Percentiles rank a stretch among this genome's conserved stretches.
Conservation (phyloP, 1,140 invertebrate species). For the Drosophila paulistorum region DNA sequence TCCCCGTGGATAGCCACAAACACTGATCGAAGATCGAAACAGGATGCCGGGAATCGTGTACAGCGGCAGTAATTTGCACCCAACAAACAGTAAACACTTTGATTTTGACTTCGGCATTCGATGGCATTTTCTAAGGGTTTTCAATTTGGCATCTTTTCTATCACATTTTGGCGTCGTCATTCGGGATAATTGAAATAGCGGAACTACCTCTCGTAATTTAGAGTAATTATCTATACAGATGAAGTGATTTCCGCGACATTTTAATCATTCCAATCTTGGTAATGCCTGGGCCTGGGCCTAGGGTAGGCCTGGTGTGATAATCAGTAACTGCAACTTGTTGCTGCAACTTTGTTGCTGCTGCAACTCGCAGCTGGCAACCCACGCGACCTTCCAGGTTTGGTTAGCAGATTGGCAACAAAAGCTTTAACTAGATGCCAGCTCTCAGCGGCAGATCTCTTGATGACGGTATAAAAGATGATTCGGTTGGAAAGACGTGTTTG, state of each 20-base stretch:
- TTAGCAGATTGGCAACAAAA: conserved; percentile 60
- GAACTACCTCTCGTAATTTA: conserved; percentile 38
- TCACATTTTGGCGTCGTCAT: conserved; percentile 59
- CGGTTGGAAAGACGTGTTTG: conserved; percentile 55
- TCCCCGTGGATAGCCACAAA: conserved; percentile 43
- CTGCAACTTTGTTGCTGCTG: conserved; percentile 62
- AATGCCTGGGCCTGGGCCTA: neutral
- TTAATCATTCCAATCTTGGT: conserved; percentile 41
- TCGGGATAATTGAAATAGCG: conserved; percentile 52
- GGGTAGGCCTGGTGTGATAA: conserved; percentile 37
- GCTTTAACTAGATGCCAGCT: conserved; percentile 37
- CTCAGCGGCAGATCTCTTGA: conserved; percentile 60
- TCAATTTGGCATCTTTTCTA: conserved; percentile 27
- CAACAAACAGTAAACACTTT: conserved; percentile 25
- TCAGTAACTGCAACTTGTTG: conserved; percentile 47
- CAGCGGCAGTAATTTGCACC: conserved; percentile 61
- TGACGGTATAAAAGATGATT: conserved; percentile 51
- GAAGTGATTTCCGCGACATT: conserved; percentile 41
- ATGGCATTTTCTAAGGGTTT: conserved; percentile 34
- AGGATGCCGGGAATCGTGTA: conserved; percentile 65
- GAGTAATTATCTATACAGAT: conserved; percentile 30
- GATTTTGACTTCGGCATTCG: conserved; percentile 27
- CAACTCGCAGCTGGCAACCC: conserved; percentile 31
- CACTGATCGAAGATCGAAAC: conserved; percentile 39
- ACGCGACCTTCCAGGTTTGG: conserved; percentile 45